Evolutionary conservation across 2,113 vertebrate species (phyloP), one percentile per base, ranked within the genome.

Genomic region (Uropsilus gracilis): DNA sequence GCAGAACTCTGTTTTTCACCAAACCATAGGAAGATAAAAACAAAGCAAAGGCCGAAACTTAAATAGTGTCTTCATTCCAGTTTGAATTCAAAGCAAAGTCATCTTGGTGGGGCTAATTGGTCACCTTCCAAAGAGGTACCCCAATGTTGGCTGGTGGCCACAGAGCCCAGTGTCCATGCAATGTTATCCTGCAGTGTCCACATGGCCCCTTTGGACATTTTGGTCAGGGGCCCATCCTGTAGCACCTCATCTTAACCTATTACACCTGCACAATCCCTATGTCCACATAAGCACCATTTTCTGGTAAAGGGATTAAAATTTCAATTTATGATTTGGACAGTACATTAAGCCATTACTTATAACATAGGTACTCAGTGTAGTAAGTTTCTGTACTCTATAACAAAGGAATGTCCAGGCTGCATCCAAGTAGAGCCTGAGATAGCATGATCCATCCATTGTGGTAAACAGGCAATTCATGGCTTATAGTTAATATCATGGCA

Each of bases 131-230:
- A 64, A 53, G 57, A 76, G 20, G 18, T 0, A 2, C n/a, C n/a
- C 50, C 34, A 1, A 0, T 3, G 9, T 8, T 39, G 50, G 12
- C 20, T 1, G 0, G 6, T 30, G 20, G 37, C 3, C 14, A 0
- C 5, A 2, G 5, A 10, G 14, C 9, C 32, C 12, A 3, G 1
- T 37, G 34, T 32, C 20, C 11, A 64, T 2, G 0, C 1, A 26
- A 9, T 2, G 0, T 3, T 68, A 28, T 57, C n/a, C 46, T 44
- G 24, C 59, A 30, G 3, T 12, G 42, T 75, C 48, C 30, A 26
- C 2, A 22, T 26, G 20, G n/a, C 2, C 26, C 18, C 5, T 53
- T n/a, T 63, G 17, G 39, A 48, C 34, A 11, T 24, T 18, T 6
- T 30, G 37, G 22, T 42, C 24, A 48, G 44, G 18, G 0, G 18